Evolutionary conservation across 2,113 vertebrate genomes (phyloP).

Genomic region (Cyphomyrus discorhynchus): DNA sequence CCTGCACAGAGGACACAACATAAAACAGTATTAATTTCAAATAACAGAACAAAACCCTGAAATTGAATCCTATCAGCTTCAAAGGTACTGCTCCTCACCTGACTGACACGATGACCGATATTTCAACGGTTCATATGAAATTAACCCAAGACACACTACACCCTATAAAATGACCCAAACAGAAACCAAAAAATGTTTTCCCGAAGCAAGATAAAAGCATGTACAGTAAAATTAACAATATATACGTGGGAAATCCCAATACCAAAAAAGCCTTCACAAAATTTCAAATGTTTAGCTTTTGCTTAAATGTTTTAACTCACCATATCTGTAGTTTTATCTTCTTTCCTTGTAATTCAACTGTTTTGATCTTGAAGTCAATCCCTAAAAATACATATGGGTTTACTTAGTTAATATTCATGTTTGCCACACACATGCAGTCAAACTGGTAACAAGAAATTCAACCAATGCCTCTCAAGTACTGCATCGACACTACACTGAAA

Average conservation of each 20-base stretch:
- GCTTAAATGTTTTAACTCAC: conserved; percentile 59
- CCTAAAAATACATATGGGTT: conserved; percentile 57
- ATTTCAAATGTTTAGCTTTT: not conserved
- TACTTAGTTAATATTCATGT: conserved; percentile 59
- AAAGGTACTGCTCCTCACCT: not conserved
- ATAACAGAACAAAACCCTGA: not conserved
- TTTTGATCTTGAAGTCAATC: conserved; percentile 99
- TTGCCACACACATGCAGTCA: not conserved
- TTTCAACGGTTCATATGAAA: not conserved
- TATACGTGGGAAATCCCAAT: not conserved
- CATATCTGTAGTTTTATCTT: conserved; percentile 99
- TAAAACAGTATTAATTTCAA: not conserved
- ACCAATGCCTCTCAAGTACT: not conserved
- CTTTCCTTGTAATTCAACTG: conserved; percentile 98
- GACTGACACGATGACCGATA: not conserved
- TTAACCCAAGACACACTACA: not conserved
- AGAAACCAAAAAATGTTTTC: not conserved
- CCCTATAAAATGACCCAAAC: not conserved
- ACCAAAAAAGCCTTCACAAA: not conserved
- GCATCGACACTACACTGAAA: not conserved
- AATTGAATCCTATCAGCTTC: not conserved
- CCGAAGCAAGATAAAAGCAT: not conserved
- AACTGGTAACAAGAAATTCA: not conserved
- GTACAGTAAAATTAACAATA: not conserved
- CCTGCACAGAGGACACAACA: conserved; percentile 52